A percentile compares a stretch with the other conserved stretches of the same genome.
phyloP scores from a whole-genome alignment of 2,797 vertebrate genomes.

The Bryconaethiops microstoma region DNA sequence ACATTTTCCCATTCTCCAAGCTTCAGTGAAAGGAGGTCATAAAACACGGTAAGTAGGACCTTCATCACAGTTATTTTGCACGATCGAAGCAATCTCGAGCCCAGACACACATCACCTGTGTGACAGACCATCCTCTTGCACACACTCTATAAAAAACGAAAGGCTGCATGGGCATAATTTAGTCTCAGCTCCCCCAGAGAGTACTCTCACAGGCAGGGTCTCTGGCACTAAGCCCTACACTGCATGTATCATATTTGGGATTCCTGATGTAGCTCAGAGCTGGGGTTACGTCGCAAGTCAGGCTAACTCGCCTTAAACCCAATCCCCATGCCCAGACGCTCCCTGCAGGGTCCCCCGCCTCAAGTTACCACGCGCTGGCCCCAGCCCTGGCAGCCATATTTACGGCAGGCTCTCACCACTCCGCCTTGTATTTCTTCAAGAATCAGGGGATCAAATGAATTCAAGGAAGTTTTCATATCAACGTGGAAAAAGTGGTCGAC shows the following conservation, averaged over 20 bases:
- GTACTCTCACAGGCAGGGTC: constrained; percentile 16
- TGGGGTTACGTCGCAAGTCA: constrained; percentile 33
- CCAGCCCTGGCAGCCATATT: constrained; percentile 51
- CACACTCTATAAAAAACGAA: constrained; percentile 23
- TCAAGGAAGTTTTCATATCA: constrained; percentile 57
- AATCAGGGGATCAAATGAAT: constrained; percentile 55
- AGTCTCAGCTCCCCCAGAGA: constrained; percentile 25
- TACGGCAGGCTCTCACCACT: constrained; percentile 44
- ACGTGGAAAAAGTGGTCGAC: constrained; percentile 30
- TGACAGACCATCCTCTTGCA: constrained; percentile 10
- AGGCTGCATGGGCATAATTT: constrained; percentile 22
- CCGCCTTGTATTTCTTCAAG: constrained; percentile 26
- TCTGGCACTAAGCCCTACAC: constrained; percentile 33
- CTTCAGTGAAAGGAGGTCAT: constrained; percentile 35
- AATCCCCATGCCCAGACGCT: constrained; percentile 45
- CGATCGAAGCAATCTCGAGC: background rate
- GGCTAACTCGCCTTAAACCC: constrained; percentile 32
- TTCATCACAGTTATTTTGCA: constrained; percentile 28
- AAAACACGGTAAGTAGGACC: constrained; percentile 43
- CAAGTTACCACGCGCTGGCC: constrained; percentile 52
- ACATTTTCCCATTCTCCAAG: constrained; percentile 21
- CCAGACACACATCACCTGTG: constrained; percentile 22
- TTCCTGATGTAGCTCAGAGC: constrained; percentile 19
- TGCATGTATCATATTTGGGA: constrained; percentile 37
- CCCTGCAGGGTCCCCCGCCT: constrained; percentile 48